Percentiles rank a stretch among this genome's conserved stretches.
Conservation (phyloP, 2,888 invertebrate genomes). For the Amiota minor region DNA sequence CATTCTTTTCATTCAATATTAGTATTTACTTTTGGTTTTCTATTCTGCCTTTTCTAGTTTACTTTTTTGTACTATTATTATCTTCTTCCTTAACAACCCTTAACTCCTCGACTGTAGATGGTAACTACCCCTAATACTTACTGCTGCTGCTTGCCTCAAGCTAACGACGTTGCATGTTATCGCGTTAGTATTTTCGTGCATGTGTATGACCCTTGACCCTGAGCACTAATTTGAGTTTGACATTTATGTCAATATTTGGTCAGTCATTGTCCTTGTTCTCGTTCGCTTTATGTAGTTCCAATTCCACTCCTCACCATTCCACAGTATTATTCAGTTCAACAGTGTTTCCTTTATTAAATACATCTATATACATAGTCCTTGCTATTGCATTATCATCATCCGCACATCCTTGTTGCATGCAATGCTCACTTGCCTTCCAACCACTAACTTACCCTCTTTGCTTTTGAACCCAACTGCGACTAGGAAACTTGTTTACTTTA, state of each 20-base stretch:
- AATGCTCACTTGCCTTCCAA: no score
- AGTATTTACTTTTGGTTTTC: constrained; percentile 49
- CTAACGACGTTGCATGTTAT: neutral
- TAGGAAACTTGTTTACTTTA: no score
- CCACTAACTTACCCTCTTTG: no score
- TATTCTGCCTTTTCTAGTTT: neutral
- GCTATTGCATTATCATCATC: neutral
- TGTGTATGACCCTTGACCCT: constrained; percentile 62
- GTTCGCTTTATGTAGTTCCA: constrained; percentile 34
- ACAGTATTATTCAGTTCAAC: no score
- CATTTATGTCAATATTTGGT: constrained; percentile 69
- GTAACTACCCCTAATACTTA: neutral
- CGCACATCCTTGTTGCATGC: no score
- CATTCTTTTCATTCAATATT: constrained; percentile 8
- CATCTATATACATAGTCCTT: no score
- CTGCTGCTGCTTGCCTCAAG: neutral
- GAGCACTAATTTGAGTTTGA: constrained; percentile 68
- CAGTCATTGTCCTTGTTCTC: constrained; percentile 64
- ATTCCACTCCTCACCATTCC: no score
- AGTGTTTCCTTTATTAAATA: no score
- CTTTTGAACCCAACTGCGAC: no score
- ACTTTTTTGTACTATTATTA: neutral
- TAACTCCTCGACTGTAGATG: neutral
- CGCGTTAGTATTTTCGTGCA: constrained; percentile 28
- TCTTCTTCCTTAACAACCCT: neutral